Evolutionary conservation across 1,140 invertebrate species (phyloP).

Genomic region (Neodiprion lecontei): DNA sequence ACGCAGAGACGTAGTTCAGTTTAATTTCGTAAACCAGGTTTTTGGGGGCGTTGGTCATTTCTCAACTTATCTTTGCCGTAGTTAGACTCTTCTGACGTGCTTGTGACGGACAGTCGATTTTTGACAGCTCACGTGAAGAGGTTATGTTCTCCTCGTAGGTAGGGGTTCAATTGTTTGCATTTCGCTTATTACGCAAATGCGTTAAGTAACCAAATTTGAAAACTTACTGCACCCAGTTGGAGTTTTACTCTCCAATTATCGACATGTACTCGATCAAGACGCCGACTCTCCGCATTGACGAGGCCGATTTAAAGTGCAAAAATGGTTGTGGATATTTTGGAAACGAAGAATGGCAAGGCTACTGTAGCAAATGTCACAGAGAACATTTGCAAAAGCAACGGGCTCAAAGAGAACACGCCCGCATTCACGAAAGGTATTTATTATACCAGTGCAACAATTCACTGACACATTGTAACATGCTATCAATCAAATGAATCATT

Average conservation of each 20-base stretch:
- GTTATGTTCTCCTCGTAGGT: background rate
- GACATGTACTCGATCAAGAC: constrained; percentile 74
- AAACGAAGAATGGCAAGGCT: constrained; percentile 95
- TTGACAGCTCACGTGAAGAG: background rate
- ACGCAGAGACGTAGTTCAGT: no score
- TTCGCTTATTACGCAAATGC: background rate
- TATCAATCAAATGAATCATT: no score
- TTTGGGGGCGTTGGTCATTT: no score
- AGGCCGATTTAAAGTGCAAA: constrained; percentile 90
- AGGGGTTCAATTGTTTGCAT: background rate
- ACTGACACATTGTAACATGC: no score
- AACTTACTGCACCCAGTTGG: no score
- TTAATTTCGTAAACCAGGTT: no score
- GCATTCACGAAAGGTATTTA: constrained; percentile 45
- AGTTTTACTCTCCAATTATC: background rate
- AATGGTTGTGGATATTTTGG: constrained; percentile 97
- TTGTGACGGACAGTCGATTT: background rate
- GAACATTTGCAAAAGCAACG: constrained; percentile 73
- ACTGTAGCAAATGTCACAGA: constrained; percentile 92
- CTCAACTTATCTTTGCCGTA: background rate
- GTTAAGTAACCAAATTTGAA: no score
- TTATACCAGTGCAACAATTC: no score
- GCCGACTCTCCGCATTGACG: constrained; percentile 78
- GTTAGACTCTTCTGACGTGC: background rate
- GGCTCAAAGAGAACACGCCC: constrained; percentile 54